These are phyloP conservation scores for Syrista parreyssii DNA, from an alignment of 2,888 invertebrate species.

Conservation along the genomic window DNA sequence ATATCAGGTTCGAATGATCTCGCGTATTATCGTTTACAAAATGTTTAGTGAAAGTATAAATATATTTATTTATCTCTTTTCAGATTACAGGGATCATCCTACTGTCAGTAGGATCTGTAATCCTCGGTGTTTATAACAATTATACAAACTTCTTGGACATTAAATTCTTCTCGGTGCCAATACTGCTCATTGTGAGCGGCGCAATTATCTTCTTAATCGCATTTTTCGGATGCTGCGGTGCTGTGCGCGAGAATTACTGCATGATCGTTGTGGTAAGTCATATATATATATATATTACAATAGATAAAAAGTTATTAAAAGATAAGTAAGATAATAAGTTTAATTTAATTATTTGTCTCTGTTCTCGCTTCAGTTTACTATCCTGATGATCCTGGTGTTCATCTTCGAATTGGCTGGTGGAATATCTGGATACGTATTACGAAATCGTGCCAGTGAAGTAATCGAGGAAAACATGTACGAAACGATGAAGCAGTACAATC, in stretches of 20 bases:
- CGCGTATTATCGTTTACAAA: neutral
- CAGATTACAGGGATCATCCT: conserved; percentile 86
- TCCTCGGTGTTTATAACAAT: conserved; percentile 74
- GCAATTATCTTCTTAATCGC: conserved; percentile 80
- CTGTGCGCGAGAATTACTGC: conserved; percentile 84
- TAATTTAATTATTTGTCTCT: conserved; percentile 38
- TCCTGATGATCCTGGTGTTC: conserved; percentile 77
- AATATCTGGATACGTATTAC: conserved; percentile 77
- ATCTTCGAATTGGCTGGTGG: conserved; percentile 82
- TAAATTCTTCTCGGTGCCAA: conserved; percentile 79
- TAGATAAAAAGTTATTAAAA: neutral
- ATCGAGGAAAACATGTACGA: conserved; percentile 69
- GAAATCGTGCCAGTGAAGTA: conserved; percentile 69
- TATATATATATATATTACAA: neutral
- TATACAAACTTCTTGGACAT: conserved; percentile 77
- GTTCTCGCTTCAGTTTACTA: conserved; percentile 70
- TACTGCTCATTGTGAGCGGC: conserved; percentile 72
- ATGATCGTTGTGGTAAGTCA: conserved; percentile 80
- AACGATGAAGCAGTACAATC: conserved; percentile 68
- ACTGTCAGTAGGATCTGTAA: conserved; percentile 79
- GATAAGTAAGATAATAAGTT: neutral
- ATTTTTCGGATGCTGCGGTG: conserved; percentile 91
- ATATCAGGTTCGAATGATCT: neutral
- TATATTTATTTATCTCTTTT: conserved; percentile 37
- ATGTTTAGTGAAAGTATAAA: neutral